Conservation (phyloP, 2,888 invertebrate genomes). For the Lasioglossum figueresi region DNA sequence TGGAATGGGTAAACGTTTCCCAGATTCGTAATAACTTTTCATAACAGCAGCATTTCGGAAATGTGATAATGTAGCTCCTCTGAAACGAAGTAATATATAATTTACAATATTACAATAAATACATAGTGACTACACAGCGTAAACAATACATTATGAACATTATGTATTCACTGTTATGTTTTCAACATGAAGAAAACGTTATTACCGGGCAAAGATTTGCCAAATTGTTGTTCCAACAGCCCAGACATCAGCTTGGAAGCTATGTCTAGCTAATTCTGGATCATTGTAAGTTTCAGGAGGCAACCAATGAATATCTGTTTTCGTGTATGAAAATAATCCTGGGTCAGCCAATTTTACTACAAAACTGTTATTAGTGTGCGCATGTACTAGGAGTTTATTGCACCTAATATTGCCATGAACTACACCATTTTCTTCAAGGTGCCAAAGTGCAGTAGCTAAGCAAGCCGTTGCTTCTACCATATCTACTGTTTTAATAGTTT, state of each 20-base stretch:
- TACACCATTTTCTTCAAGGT: constrained; percentile 92
- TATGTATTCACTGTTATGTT: neutral
- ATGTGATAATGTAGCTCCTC: constrained; percentile 86
- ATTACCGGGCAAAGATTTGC: constrained; percentile 90
- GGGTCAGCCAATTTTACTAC: constrained; percentile 94
- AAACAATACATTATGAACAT: neutral
- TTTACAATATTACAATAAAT: constrained; percentile 1
- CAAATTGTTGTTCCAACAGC: constrained; percentile 96
- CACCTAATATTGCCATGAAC: constrained; percentile 95
- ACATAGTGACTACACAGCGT: neutral
- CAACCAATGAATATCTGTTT: constrained; percentile 92
- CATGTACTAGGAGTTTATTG: constrained; percentile 91
- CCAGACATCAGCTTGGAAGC: constrained; percentile 93
- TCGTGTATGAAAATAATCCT: constrained; percentile 86
- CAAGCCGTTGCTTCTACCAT: constrained; percentile 93
- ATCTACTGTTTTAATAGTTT: constrained; percentile 88
- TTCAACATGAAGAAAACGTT: neutral
- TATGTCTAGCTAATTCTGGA: constrained; percentile 88
- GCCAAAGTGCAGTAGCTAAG: constrained; percentile 93
- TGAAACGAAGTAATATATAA: constrained; percentile 83
- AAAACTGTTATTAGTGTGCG: constrained; percentile 88
- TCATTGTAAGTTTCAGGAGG: constrained; percentile 92
- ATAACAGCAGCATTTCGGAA: constrained; percentile 78
- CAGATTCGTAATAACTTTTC: constrained; percentile 88
- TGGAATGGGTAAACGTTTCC: constrained; percentile 89